Evolutionary conservation across 1,140 invertebrate genomes (phyloP).

Genomic region (Magallana angulata): DNA sequence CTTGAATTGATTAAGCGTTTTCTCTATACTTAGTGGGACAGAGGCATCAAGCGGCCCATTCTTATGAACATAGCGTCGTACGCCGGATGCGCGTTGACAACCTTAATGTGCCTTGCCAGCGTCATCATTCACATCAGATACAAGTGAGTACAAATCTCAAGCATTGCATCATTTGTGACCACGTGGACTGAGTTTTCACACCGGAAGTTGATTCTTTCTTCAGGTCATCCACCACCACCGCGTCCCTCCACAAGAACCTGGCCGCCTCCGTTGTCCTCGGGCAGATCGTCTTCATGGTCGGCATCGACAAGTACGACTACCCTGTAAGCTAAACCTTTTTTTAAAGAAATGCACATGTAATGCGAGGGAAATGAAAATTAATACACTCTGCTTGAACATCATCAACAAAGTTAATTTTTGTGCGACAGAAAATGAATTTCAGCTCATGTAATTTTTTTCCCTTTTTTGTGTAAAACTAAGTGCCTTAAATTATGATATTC

Average conservation of each 20-base stretch:
- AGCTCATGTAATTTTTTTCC: too few relatives aligned
- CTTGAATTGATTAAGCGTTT: too few relatives aligned
- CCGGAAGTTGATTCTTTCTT: conserved; percentile 41
- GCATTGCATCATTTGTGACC: too few relatives aligned
- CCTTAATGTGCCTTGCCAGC: conserved; percentile 73
- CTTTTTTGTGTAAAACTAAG: too few relatives aligned
- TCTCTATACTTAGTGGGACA: conserved; percentile 74
- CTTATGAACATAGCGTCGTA: conserved; percentile 78
- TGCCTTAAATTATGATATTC: too few relatives aligned
- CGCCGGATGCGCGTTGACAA: conserved; percentile 76
- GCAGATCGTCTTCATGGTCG: conserved; percentile 78
- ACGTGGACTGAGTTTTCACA: too few relatives aligned
- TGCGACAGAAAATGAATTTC: too few relatives aligned
- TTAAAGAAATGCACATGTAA: neutral
- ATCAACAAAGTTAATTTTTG: too few relatives aligned
- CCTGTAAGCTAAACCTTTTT: conserved; percentile 58
- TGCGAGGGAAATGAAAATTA: too few relatives aligned
- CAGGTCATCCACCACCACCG: conserved; percentile 77
- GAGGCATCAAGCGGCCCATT: conserved; percentile 71
- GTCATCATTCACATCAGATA: conserved; percentile 74
- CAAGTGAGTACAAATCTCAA: conserved; percentile 63
- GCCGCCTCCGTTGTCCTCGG: conserved; percentile 74
- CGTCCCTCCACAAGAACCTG: conserved; percentile 77
- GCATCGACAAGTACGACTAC: conserved; percentile 75
- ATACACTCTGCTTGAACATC: too few relatives aligned